Evolutionary conservation across 2,113 vertebrate species (phyloP).

Genomic region (Leucosticte australis): DNA sequence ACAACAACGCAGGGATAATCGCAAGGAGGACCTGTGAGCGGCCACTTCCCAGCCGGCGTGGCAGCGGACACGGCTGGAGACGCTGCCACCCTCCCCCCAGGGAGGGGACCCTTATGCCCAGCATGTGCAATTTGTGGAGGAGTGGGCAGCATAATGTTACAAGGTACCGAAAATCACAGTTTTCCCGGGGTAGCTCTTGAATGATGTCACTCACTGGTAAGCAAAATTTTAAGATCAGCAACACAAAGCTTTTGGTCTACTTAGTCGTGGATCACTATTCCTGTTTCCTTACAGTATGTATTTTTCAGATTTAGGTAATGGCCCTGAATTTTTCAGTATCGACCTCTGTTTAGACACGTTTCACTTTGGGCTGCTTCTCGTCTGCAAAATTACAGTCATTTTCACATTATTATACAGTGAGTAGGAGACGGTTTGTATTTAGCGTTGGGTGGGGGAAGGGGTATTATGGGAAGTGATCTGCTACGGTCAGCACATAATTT

Average conservation of each 20-base stretch:
- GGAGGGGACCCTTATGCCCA: too few species aligned
- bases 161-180: not conserved
- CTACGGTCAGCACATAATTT: conserved; percentile 82
- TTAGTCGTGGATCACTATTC: conserved; percentile 53
- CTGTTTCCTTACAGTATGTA: conserved; percentile 70
- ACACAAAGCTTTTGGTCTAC: not conserved
- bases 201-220: not conserved
- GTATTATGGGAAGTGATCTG: conserved; percentile 79
- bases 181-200: not conserved
- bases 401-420: conserved; percentile 81
- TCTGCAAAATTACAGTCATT: conserved; percentile 83
- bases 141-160: not conserved
- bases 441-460: conserved; percentile 76
- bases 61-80: too few species aligned
- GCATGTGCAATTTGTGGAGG: not conserved
- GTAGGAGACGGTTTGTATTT: conserved; percentile 79
- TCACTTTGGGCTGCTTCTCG: conserved; percentile 76
- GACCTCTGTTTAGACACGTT: conserved; percentile 80
- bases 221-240: conserved; percentile 34
- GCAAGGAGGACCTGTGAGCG: rapidly evolving
- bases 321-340: conserved; percentile 76
- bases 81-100: not conserved
- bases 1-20: rapidly evolving
- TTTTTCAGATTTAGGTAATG: conserved; percentile 82
- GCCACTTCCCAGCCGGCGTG: rapidly evolving